These are phyloP conservation scores for Palythoa grandis DNA, from an alignment of 92 coral and sea anemone genomes.

Conservation along the genomic window DNA sequence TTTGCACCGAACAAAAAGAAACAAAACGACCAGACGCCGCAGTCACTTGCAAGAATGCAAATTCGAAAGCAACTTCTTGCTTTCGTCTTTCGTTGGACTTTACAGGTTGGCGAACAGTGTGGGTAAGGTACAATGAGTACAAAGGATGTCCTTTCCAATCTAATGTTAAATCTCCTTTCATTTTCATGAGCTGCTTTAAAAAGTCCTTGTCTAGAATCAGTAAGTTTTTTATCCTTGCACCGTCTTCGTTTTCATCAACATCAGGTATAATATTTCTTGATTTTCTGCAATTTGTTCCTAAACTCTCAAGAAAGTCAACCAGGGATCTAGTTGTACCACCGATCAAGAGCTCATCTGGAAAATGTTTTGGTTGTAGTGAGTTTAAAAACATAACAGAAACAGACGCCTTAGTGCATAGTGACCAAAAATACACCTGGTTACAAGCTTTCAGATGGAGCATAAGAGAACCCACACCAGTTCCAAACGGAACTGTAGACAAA, in stretches of 20 bases:
- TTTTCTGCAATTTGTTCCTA: conserved; percentile 27
- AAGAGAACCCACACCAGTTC: neutral
- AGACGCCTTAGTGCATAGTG: conserved; percentile 28
- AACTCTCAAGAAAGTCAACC: neutral
- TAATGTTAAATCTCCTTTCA: neutral
- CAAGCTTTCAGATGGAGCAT: conserved; percentile 46
- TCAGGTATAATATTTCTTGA: conserved; percentile 21
- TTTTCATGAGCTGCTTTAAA: conserved; percentile 35
- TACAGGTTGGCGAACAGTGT: conserved; percentile 51
- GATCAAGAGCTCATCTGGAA: conserved; percentile 26
- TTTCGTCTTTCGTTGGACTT: conserved; percentile 49
- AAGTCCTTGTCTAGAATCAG: conserved; percentile 18
- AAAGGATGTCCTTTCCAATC: conserved; percentile 29
- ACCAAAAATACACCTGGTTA: conserved; percentile 41
- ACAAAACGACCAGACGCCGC: conserved; percentile 25
- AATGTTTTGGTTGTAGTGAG: conserved; percentile 18
- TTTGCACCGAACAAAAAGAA: conserved; percentile 18
- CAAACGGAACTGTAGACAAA: neutral
- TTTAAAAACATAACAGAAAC: conserved; percentile 35
- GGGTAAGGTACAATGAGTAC: conserved; percentile 41
- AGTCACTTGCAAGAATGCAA: neutral
- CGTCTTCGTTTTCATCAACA: neutral
- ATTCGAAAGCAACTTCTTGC: conserved; percentile 28
- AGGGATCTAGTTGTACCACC: conserved; percentile 44
- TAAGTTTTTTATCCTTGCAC: conserved; percentile 27